These are phyloP conservation scores for Brachypteracias leptosomus DNA, from an alignment of 2,113 vertebrate species.

Conservation along the genomic window DNA sequence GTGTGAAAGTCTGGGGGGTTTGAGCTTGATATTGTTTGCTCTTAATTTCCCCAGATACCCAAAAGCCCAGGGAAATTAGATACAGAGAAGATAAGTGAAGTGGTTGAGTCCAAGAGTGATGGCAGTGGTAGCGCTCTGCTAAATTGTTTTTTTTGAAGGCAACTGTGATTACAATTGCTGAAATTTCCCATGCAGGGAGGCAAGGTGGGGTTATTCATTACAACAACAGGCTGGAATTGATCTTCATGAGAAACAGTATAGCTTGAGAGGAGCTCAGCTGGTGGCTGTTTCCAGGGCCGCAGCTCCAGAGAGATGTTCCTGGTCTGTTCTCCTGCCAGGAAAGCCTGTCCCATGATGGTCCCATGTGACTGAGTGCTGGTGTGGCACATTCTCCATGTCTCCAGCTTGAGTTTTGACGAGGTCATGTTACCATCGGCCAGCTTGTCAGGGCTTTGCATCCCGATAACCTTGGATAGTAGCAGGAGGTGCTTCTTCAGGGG, in stretches of 20 bases:
- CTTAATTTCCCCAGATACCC: background rate
- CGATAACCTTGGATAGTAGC: fast-evolving
- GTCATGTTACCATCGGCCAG: background rate
- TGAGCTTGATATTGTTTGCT: background rate
- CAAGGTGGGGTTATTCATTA: conserved; percentile 2
- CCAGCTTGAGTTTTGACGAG: background rate
- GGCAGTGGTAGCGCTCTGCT: background rate
- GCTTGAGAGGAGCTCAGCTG: background rate
- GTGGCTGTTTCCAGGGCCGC: background rate
- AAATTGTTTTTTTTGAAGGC: background rate
- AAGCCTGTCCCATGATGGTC: background rate
- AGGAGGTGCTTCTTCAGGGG: background rate
- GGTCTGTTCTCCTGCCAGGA: background rate
- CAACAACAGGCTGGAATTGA: background rate
- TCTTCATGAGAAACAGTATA: background rate
- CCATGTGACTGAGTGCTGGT: fast-evolving
- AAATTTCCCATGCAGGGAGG: background rate
- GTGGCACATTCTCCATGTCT: background rate
- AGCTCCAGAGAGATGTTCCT: background rate
- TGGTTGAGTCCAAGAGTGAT: background rate
- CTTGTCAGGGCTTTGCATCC: background rate
- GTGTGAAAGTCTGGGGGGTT: background rate
- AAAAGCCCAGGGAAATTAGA: background rate
- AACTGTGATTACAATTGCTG: background rate
- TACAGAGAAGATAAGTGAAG: background rate